Evolutionary conservation across 35 echinoderm and acorn worm genomes (phyloP).

Genomic region (Lytechinus variegatus): DNA sequence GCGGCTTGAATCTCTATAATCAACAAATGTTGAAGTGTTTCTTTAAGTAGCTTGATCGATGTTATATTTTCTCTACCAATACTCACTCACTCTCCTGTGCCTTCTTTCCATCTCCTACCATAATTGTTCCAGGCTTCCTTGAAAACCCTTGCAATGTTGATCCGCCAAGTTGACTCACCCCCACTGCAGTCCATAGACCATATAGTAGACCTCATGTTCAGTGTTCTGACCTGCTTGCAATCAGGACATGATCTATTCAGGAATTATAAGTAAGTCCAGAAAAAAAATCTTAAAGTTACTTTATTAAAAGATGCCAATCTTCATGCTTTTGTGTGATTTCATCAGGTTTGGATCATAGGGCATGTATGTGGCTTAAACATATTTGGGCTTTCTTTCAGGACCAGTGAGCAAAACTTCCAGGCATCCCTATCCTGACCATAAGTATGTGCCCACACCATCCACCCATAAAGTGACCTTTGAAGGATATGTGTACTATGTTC

Average conservation of each 20-base stretch:
- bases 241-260: slow-evolving; percentile 39
- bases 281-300: neutral
- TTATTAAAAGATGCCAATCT: neutral
- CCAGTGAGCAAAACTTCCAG: no score
- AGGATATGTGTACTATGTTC: no score
- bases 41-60: no score
- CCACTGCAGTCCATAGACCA: slow-evolving; percentile 42
- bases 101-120: neutral
- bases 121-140: slow-evolving; percentile 38
- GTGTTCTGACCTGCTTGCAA: slow-evolving; percentile 13
- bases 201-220: slow-evolving; percentile 31
- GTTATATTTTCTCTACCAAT: neutral
- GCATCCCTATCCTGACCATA: no score
- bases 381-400: no score
- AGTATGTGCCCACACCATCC: no score
- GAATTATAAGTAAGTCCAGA: neutral
- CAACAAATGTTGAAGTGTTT: no score
- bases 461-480: no score
- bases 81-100: neutral
- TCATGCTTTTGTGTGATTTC: no score
- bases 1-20: no score
- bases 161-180: slow-evolving; percentile 1
- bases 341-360: no score
- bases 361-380: no score
- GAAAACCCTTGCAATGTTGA: slow-evolving; percentile 40